Evolutionary conservation across 1,140 invertebrate genomes (phyloP).

Genomic region (Leptestheria dahalacensis): DNA sequence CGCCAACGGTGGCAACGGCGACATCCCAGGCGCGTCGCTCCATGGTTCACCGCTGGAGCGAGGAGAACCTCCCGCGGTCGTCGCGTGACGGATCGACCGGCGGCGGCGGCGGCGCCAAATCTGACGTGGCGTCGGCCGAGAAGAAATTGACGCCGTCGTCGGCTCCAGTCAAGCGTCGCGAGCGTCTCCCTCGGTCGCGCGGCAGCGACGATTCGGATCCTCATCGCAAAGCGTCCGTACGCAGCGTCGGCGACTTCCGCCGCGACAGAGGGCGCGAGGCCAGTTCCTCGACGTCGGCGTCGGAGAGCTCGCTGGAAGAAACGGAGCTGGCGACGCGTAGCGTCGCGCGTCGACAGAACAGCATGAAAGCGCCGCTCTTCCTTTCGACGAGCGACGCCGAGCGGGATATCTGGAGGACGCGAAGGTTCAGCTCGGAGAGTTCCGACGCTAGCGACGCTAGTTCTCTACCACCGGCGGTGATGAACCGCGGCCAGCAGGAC

Average conservation of each 20-base stretch:
- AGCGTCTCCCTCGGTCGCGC: slow-evolving; percentile 17
- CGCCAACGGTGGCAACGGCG: neutral
- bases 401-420: neutral
- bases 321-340: slow-evolving; percentile 1
- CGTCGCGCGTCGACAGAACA: neutral
- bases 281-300: slow-evolving; percentile 16
- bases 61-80: neutral
- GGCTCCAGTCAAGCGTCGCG: slow-evolving; percentile 9
- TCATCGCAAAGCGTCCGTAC: neutral
- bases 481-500: slow-evolving; percentile 16
- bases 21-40: neutral
- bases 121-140: neutral
- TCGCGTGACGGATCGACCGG: neutral
- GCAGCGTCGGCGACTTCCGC: neutral
- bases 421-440: slow-evolving; percentile 22
- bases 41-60: slow-evolving; percentile 1
- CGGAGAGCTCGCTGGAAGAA: slow-evolving; percentile 19
- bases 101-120: neutral
- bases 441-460: slow-evolving; percentile 22
- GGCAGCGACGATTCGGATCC: slow-evolving; percentile 7
- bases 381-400: neutral
- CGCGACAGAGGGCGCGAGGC: neutral
- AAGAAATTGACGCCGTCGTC: neutral
- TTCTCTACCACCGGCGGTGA: slow-evolving; percentile 12
- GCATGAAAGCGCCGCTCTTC: neutral